Evolutionary conservation across 2,113 vertebrate genomes (phyloP).

Genomic region (Gambusia holbrooki): DNA sequence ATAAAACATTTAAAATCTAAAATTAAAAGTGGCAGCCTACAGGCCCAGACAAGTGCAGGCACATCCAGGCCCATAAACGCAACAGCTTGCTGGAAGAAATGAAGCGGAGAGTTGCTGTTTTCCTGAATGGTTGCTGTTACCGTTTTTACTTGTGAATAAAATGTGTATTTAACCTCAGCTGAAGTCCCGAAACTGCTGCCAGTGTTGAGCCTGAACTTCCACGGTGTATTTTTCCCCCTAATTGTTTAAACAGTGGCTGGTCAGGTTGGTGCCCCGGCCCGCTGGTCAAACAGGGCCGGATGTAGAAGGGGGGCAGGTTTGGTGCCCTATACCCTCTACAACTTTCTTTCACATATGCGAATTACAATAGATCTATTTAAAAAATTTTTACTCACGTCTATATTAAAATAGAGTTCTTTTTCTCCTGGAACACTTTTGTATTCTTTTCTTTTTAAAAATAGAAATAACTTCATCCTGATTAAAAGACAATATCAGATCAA

Average conservation of each 20-base stretch:
- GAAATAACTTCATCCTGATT: too few species aligned
- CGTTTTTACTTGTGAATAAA: constrained; percentile 78
- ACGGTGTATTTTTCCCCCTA: not conserved
- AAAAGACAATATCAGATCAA: too few species aligned
- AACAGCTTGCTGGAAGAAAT: constrained; percentile 62
- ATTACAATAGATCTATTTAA: too few species aligned
- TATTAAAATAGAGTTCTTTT: not conserved
- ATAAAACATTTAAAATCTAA: not conserved
- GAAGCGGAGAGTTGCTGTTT: constrained; percentile 59
- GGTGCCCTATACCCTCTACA: not conserved
- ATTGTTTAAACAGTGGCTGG: not conserved
- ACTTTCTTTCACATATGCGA: not conserved
- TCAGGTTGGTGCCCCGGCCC: too few species aligned
- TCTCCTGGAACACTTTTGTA: too few species aligned
- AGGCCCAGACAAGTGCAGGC: constrained; percentile 28
- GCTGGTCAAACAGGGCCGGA: not conserved
- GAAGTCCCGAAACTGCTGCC: constrained; percentile 44
- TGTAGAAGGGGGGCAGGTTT: not conserved
- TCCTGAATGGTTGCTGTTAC: constrained; percentile 71
- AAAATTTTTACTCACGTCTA: not conserved
- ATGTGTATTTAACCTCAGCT: constrained; percentile 70
- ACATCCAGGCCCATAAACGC: constrained; percentile 41
- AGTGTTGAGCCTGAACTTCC: not conserved
- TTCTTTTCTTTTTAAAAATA: too few species aligned
- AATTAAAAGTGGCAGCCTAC: not conserved